phyloP scores from a whole-genome alignment of 2,113 vertebrate species.

The Oreochromis tanganicae region DNA sequence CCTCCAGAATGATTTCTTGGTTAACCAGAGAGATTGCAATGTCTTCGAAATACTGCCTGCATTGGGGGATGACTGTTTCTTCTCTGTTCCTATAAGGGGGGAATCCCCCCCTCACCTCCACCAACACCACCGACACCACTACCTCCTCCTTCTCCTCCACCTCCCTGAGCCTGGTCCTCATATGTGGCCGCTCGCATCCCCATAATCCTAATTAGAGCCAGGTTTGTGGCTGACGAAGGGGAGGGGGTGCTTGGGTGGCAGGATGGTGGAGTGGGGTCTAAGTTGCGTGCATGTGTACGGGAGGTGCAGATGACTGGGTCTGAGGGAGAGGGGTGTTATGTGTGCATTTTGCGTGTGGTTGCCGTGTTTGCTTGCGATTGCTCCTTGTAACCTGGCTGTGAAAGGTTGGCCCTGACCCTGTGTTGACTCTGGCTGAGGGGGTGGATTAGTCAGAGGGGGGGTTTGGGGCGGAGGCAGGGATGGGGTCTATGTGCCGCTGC shows the following conservation, averaged over 20 bases:
- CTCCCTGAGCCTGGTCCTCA: conserved; percentile 29
- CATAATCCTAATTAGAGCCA: conserved; percentile 77
- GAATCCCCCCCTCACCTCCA: background rate
- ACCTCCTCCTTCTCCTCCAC: conserved; percentile 1
- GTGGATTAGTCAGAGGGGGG: background rate
- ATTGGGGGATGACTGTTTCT: conserved; percentile 49
- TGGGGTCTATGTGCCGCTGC: conserved; percentile 9
- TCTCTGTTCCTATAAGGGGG: conserved; percentile 19
- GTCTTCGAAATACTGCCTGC: conserved; percentile 35
- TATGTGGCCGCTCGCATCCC: conserved; percentile 65
- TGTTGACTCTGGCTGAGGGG: conserved; percentile 55
- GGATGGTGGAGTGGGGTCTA: background rate
- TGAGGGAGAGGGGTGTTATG: conserved; percentile 24
- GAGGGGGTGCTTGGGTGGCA: conserved; percentile 13
- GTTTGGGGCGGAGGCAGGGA: background rate
- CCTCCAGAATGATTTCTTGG: conserved; percentile 53
- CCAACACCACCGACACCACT: background rate
- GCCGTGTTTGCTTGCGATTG: conserved; percentile 74
- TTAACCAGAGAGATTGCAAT: conserved; percentile 59
- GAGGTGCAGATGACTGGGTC: background rate
- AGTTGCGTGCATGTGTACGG: conserved; percentile 30
- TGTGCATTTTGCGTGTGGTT: conserved; percentile 75
- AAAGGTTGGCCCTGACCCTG: conserved; percentile 74
- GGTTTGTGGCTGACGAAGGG: conserved; percentile 58
- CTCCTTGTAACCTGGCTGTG: conserved; percentile 74